Percentiles rank a stretch among this genome's conserved stretches.
phyloP scores from a whole-genome alignment of 2,113 vertebrate species.

The Melanotaenia duboulayi region DNA sequence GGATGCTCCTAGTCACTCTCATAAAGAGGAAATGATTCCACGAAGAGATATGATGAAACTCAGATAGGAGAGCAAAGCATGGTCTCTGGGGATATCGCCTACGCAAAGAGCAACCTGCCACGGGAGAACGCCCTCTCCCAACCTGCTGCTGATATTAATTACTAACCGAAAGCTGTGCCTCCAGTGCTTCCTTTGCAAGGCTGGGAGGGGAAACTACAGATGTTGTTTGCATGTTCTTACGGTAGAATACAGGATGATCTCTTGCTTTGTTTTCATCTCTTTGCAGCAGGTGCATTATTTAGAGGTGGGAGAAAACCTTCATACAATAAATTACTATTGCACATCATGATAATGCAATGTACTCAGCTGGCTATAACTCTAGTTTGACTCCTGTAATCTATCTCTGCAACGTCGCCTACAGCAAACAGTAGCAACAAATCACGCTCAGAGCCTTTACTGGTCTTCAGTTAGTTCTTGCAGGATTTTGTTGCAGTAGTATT shows the following conservation, averaged over 20 bases:
- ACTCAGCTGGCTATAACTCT: slow-evolving; percentile 13
- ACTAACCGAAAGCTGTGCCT: slow-evolving; percentile 56
- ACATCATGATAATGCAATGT: slow-evolving; percentile 26
- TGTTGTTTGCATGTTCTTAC: slow-evolving; percentile 46
- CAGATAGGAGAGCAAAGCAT: slow-evolving; percentile 20
- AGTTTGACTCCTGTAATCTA: slow-evolving; percentile 29
- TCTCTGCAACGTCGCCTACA: slow-evolving; percentile 15
- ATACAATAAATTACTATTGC: slow-evolving; percentile 47
- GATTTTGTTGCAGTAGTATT: no score
- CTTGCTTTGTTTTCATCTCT: slow-evolving; percentile 19
- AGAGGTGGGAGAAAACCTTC: slow-evolving; percentile 6
- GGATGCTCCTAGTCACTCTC: slow-evolving; percentile 65
- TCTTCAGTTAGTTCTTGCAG: not conserved
- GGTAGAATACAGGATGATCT: slow-evolving; percentile 27
- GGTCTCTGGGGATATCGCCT: slow-evolving; percentile 70
- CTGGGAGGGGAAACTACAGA: slow-evolving; percentile 54
- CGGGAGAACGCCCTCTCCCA: slow-evolving; percentile 59
- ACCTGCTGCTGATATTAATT: slow-evolving; percentile 80
- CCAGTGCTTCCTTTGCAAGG: slow-evolving; percentile 31
- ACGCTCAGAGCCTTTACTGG: not conserved
- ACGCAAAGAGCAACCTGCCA: slow-evolving; percentile 58
- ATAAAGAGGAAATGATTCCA: slow-evolving; percentile 75
- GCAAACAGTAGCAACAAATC: not conserved
- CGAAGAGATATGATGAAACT: slow-evolving; percentile 63
- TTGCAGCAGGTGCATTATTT: slow-evolving; percentile 43